Percentiles rank a stretch among this genome's conserved stretches.
These are phyloP conservation scores for Ciconia stormi DNA, from an alignment of 2,113 vertebrate genomes.

Conservation along the genomic window DNA sequence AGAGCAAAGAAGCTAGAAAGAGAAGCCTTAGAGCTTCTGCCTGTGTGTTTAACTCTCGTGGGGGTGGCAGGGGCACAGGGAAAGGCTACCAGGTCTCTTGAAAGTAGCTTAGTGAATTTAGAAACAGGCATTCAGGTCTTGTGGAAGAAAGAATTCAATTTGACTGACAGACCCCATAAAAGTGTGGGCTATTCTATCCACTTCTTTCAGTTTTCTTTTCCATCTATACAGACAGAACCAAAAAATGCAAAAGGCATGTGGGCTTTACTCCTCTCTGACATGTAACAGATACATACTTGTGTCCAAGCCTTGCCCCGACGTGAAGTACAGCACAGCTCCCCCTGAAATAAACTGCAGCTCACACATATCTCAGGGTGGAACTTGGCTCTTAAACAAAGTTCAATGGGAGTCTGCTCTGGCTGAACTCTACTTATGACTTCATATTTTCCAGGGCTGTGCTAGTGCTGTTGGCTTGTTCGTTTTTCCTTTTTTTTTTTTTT, in stretches of 20 bases:
- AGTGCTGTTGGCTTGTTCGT: not conserved
- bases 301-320: not conserved
- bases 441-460: slow-evolving; percentile 52
- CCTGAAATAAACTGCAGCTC: slow-evolving; percentile 18
- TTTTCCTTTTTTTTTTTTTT: not conserved
- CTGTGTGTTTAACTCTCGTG: not conserved
- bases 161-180: not conserved
- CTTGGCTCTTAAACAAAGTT: slow-evolving; percentile 57
- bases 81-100: accelerated
- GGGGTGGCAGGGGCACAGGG: not conserved
- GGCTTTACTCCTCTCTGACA: not conserved
- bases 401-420: slow-evolving; percentile 28
- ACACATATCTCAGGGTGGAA: not conserved
- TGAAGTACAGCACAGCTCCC: not conserved
- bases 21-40: not conserved
- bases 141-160: not conserved
- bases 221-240: not conserved
- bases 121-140: not conserved
- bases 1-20: not conserved
- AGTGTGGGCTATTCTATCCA: not conserved
- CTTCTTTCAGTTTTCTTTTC: not conserved
- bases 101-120: not conserved
- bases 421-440: slow-evolving; percentile 60
- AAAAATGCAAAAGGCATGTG: not conserved
- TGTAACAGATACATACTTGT: not conserved